Evolutionary conservation across 30 jellyfish, hydroid and myxozoan species (phyloP).

Genomic region (Mastigias papua): DNA sequence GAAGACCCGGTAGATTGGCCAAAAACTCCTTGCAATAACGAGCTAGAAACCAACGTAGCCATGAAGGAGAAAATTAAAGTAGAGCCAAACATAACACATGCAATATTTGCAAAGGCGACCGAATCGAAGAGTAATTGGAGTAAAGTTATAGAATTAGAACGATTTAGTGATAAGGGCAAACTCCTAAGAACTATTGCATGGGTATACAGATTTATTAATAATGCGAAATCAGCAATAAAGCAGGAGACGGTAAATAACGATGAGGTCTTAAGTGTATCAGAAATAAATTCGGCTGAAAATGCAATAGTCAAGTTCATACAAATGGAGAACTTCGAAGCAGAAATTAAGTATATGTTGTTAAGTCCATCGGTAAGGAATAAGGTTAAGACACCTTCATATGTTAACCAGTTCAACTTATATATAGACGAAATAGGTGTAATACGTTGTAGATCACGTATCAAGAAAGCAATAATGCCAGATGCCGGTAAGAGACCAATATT

Average conservation of each 20-base stretch:
- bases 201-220: conserved; percentile 2
- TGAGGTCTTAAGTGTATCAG: neutral
- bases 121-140: neutral
- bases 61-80: neutral
- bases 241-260: neutral
- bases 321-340: too few relatives aligned
- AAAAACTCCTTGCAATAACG: neutral
- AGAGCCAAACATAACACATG: neutral
- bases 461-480: too few relatives aligned
- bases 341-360: too few relatives aligned
- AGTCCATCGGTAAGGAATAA: too few relatives aligned
- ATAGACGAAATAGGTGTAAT: too few relatives aligned
- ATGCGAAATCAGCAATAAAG: neutral
- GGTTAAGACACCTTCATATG: too few relatives aligned
- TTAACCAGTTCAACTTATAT: too few relatives aligned
- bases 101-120: neutral
- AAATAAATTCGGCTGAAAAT: conserved; percentile 15
- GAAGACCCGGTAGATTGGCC: neutral
- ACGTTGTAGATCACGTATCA: too few relatives aligned
- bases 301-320: conserved; percentile 13
- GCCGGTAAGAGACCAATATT: too few relatives aligned
- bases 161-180: conserved; percentile 18
- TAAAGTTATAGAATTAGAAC: neutral
- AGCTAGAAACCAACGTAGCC: neutral
- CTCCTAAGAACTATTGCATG: neutral